Base-by-base conservation (phyloP, 2,888 invertebrate species). In the Dynastes tityus region DNA sequence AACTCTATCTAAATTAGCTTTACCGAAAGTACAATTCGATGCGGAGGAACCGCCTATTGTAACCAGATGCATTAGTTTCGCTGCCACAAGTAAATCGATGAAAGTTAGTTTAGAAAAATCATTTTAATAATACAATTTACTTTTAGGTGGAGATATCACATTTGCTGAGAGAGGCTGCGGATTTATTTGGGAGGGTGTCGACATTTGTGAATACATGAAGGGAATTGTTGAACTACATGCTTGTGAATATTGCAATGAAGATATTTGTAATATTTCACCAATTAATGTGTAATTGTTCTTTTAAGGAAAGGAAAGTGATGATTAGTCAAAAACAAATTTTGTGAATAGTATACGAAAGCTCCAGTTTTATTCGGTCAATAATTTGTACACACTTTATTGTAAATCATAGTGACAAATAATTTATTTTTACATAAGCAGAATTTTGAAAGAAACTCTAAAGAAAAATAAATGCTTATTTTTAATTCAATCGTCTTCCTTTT, bases 111-210 rank as follows among this genome's bases (percentile, higher is more conserved):
- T n/a, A 5, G 53, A 1, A 22, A n/a, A 64, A 53, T 5, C 11
- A 4, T 27, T 65, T n/a, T 76, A 76, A 67, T 63, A 53, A 51
- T 49, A 4, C 13, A 6, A 22, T 64, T n/a, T 51, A 16, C 13
- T 64, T 63, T 29, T 53, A 75, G 75, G 29, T 22, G 61, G 9
- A 27, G 64, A n/a, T n/a, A 37, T 49, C 9, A 29, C 29, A 5
- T 13, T 40, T 16, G 45, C 64, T 37, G 63, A 75, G 64, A 64
- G 75, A 64, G 75, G 64, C 9, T 75, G 75, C 29, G 75, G 75
- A 51, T 64, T 49, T 63, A 75, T 75, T 64, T 75, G 61, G 63
- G 53, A 32, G 51, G 51, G 64, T 29, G 64, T 64, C 13, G 64
- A 64, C 32, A 51, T 75, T n/a, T 71, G 71, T 40, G 9, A 9